Base-by-base conservation (phyloP, 2,797 vertebrate genomes). In the Molossus molossus region DNA sequence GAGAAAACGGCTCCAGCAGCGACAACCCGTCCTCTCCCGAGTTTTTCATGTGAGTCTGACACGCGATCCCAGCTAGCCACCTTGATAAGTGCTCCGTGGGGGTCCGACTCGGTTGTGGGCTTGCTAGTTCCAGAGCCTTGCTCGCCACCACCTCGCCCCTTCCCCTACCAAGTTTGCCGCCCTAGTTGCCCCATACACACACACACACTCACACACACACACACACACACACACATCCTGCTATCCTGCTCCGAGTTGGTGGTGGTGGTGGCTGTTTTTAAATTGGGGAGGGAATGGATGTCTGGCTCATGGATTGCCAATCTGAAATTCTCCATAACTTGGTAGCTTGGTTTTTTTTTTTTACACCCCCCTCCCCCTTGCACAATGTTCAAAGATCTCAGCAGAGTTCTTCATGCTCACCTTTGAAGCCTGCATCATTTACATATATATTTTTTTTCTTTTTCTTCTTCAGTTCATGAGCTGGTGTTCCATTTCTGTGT, bases 11-110 rank as follows among this genome's bases (percentile, higher is more conserved):
- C 97, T 99, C 99, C 93, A 99, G 99, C 99, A 99, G 99, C 98
- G 99, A 99, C 99, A 99, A 99, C 99, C 99, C 99, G 94, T 99
- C 99, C 95, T 99, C 99, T 96, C 99, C 99, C 98, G 99, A 99
- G 98, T 99, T 99, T 99, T 99, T 99, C 99, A 99, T 99, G 99
- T 99, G 99, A 99, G 99, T 99, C 97, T 98, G 98, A 97, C 97
- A 92, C 97, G 77, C 97, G 67, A 91, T 45, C 95, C 91, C 96
- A 97, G 98, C 98, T 98, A 98, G 98, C 98, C 98, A 98, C 98
- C 98, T 97, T 97, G 97, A 95, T 97, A 98, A 98, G 98, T 98
- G 99, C 98, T 98, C 98, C 98, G 95, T 97, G 98, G 98, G 98
- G 98, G 98, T 98, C 98, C 98, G 98, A 98, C 98, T 98, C 95